phyloP scores from a whole-genome alignment of 2,113 vertebrate genomes.

The Clarias magur region DNA sequence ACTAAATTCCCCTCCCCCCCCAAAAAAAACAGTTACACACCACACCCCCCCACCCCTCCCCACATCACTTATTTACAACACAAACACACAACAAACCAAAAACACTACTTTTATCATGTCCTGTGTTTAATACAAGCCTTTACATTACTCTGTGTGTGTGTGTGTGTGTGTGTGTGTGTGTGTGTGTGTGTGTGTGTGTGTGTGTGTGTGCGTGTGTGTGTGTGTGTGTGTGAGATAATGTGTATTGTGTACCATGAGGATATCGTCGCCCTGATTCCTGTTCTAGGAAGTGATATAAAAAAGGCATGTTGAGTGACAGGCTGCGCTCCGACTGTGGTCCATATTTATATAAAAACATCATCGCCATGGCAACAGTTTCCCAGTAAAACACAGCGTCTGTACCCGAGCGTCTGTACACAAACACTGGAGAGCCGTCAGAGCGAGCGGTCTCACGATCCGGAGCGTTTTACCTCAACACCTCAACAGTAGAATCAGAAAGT shows the following conservation, averaged over 20 bases:
- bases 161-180: neutral
- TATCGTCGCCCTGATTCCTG: neutral
- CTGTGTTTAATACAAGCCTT: neutral
- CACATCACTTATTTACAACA: neutral
- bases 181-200: neutral
- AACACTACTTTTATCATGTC: neutral
- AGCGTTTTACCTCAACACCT: neutral
- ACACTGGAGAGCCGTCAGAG: neutral
- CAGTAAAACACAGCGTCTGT: conserved; percentile 28
- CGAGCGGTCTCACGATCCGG: neutral
- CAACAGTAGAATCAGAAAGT: neutral
- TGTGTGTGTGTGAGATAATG: neutral
- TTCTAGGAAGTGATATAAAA: neutral
- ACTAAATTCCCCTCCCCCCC: too few relatives aligned
- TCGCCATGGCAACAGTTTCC: conserved; percentile 44
- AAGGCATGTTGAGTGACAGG: neutral
- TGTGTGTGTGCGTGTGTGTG: neutral
- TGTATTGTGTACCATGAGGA: neutral
- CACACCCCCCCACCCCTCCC: neutral
- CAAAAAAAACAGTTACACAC: too few relatives aligned
- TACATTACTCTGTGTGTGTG: too few relatives aligned
- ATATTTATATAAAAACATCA: conserved; percentile 54
- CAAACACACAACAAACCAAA: too few relatives aligned
- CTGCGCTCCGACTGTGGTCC: neutral
- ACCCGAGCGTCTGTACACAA: conserved; percentile 28